These are phyloP conservation scores for Cephalophus harveyi DNA, from an alignment of 2,113 vertebrate species.

Conservation along the genomic window DNA sequence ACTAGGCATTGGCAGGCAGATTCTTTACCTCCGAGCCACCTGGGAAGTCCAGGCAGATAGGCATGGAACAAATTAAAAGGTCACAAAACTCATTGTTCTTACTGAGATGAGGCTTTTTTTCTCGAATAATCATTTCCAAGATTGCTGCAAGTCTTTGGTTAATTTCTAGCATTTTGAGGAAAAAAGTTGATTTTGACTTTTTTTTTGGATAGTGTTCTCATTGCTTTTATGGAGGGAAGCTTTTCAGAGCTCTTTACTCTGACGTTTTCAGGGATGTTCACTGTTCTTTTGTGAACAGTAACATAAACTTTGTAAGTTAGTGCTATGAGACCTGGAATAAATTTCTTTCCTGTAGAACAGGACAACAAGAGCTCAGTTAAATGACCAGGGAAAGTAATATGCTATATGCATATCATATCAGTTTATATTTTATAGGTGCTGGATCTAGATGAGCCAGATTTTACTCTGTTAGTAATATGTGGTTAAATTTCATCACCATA, in stretches of 20 bases:
- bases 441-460: neutral
- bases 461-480: neutral
- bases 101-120: neutral
- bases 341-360: neutral
- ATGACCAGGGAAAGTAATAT: neutral
- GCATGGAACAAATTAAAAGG: neutral
- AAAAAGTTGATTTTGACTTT: neutral
- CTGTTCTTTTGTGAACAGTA: neutral
- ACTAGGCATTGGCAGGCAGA: neutral
- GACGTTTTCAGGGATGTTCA: neutral
- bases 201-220: neutral
- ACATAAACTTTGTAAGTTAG: neutral
- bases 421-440: neutral
- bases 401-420: neutral
- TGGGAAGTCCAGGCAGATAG: neutral
- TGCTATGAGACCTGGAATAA: neutral
- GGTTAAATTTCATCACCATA: neutral
- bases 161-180: neutral
- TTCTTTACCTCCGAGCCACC: neutral
- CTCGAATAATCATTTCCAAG: neutral
- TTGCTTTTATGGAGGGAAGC: neutral
- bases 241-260: conserved; percentile 9
- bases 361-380: neutral
- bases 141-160: neutral
- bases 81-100: neutral